Base-by-base conservation (phyloP, 2,888 invertebrate species). In the Phaonia tiefii region DNA sequence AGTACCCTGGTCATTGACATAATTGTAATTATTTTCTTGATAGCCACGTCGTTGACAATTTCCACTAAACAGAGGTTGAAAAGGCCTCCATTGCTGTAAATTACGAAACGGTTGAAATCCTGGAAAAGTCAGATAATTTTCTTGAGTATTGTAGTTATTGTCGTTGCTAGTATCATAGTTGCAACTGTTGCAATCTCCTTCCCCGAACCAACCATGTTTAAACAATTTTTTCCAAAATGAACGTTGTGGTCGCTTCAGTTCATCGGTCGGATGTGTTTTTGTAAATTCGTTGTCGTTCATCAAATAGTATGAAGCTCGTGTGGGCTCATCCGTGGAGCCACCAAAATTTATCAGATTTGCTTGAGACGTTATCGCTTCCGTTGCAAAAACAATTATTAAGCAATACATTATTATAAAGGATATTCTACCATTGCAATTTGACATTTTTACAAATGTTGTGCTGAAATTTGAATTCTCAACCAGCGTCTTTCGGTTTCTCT, bases 221-320 rank as follows among this genome's bases (percentile, higher is more conserved):
- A 82, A 75, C 22, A 83, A 51, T 11, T 82, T 80, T 20, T 54
- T 79, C 82, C 74, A 83, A 54, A 83, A 79, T 1, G 80, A 82
- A 39, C 80, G 79, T 26, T 80, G 82, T 7, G 79, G 79, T 13
- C 82, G 80, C 49, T 66, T 75, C 13, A 83, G 15, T 2, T 83
- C 82, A 51, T 80, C 83, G 5, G 74, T 67, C 20, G 82, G 79
- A 13, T 49, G 75, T 22, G 26, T 70, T 2, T 82, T 46, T 15
- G 72, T 10, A 11, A 44, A 66, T 15, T 54, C 70, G 8, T 58
- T 76, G 54, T 84, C 82, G 10, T 67, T 75, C 8, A 78, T 46
- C 25, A 82, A 58, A 67, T 83, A 84, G 44, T 83, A 82, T 10
- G 46, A 66, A 0, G 78, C 75, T 37, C 75, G 74, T 17, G 42